These are phyloP conservation scores for Penelope pileata DNA, from an alignment of 2,113 vertebrate genomes.

Conservation along the genomic window DNA sequence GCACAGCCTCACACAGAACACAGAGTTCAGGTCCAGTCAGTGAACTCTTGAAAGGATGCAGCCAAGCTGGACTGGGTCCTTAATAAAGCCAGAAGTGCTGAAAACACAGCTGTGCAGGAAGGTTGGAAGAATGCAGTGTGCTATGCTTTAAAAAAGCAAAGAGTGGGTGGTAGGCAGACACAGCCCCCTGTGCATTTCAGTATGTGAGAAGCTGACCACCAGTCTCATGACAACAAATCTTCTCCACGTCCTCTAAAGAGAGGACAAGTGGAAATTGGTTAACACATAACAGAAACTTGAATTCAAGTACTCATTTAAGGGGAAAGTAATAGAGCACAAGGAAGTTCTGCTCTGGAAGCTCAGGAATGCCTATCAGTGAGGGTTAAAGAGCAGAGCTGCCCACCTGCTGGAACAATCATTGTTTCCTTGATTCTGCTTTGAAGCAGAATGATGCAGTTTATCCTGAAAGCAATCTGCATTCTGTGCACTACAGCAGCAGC, in stretches of 20 bases:
- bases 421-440: not conserved
- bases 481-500: no score
- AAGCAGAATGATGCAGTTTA: not conserved
- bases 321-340: not conserved
- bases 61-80: slow-evolving; percentile 8
- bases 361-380: not conserved
- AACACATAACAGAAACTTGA: not conserved
- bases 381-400: not conserved
- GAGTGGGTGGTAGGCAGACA: not conserved
- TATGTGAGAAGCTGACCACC: not conserved
- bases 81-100: not conserved
- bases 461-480: not conserved
- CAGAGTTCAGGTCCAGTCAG: not conserved
- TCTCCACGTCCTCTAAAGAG: not conserved
- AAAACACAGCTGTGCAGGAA: not conserved
- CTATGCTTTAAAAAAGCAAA: not conserved
- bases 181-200: not conserved
- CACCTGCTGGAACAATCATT: not conserved
- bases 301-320: not conserved
- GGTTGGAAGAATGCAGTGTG: not conserved
- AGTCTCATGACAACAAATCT: no score
- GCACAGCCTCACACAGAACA: not conserved
- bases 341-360: not conserved
- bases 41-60: slow-evolving; percentile 45
- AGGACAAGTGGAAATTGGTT: not conserved